phyloP scores from a whole-genome alignment of 2,113 vertebrate species.

The Picathartes gymnocephalus region DNA sequence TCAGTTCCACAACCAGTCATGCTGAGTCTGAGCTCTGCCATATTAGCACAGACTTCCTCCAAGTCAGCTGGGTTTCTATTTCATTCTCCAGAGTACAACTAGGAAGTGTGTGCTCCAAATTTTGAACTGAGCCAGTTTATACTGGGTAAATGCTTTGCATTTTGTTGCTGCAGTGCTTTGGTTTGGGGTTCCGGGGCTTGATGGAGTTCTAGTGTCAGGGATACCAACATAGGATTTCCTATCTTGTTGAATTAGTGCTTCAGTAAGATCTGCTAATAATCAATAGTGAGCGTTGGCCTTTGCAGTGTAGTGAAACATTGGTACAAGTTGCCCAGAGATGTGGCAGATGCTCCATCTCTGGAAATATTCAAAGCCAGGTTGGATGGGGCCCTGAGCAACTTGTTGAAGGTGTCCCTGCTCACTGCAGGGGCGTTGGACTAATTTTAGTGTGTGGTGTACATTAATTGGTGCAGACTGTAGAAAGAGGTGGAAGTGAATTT shows the following conservation, averaged over 20 bases:
- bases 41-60: neutral
- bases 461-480: neutral
- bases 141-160: neutral
- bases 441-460: neutral
- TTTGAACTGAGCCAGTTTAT: neutral
- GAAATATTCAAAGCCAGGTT: neutral
- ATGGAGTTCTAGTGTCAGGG: neutral
- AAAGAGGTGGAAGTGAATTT: neutral
- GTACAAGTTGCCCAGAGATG: neutral
- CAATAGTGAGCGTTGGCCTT: neutral
- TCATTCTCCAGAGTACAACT: neutral
- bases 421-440: neutral
- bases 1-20: neutral
- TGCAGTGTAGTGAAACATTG: neutral
- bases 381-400: neutral
- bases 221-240: neutral
- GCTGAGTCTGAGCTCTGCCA: neutral
- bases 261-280: neutral
- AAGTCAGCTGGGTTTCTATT: fast-evolving
- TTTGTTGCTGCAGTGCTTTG: neutral
- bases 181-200: neutral
- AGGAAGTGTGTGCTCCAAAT: neutral
- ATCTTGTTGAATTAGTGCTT: neutral
- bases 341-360: neutral
- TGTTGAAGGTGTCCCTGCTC: neutral